These are phyloP conservation scores for Oreortyx pictus DNA, from an alignment of 2,797 vertebrate genomes.

Conservation along the genomic window DNA sequence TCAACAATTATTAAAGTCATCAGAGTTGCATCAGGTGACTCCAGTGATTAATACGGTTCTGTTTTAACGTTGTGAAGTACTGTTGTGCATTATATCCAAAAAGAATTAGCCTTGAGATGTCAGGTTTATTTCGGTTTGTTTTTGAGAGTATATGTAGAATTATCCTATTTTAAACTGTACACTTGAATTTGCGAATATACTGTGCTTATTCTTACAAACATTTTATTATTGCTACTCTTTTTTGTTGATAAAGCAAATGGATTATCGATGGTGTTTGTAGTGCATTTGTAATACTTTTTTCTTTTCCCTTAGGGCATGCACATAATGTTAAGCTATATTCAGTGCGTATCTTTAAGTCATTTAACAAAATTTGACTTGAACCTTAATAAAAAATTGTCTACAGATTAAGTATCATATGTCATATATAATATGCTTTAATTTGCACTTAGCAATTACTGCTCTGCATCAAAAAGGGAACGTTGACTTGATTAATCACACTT, in stretches of 20 bases:
- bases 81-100: background rate
- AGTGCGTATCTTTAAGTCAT: slow-evolving; percentile 24
- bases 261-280: background rate
- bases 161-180: background rate
- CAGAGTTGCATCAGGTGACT: background rate
- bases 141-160: background rate
- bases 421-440: slow-evolving; percentile 74
- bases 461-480: slow-evolving; percentile 61
- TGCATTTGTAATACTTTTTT: background rate
- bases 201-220: background rate
- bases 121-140: background rate
- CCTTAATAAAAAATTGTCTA: slow-evolving; percentile 65
- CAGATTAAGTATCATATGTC: slow-evolving; percentile 60
- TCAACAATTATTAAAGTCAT: background rate
- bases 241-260: background rate
- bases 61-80: background rate
- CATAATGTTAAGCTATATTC: background rate
- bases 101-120: background rate
- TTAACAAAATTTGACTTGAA: slow-evolving; percentile 62
- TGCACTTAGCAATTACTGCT: slow-evolving; percentile 75
- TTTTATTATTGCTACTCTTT: background rate
- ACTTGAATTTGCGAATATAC: background rate
- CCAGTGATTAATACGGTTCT: background rate
- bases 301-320: background rate
- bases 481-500: slow-evolving; percentile 82